Conservation (phyloP, 2,113 vertebrate species). For the Syngnathus typhle region DNA sequence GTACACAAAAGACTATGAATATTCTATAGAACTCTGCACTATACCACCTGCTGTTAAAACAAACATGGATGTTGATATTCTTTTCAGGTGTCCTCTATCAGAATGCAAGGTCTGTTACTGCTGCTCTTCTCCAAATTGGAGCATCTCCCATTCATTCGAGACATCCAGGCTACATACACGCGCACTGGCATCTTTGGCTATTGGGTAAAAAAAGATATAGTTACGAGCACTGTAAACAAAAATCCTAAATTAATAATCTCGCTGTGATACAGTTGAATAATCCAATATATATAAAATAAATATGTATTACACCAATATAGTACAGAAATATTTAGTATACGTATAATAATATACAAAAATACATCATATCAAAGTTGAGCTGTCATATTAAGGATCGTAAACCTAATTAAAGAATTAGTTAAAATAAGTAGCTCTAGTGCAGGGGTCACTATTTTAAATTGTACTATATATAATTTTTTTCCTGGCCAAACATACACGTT, state of each 20-base stretch:
- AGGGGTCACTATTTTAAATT: no score
- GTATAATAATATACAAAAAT: neutral
- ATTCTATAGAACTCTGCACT: neutral
- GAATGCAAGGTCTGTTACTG: conserved; percentile 91
- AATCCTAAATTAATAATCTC: neutral
- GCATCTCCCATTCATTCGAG: conserved; percentile 83
- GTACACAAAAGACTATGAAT: conserved; percentile 54
- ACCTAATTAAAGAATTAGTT: neutral
- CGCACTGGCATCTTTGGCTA: conserved; percentile 89
- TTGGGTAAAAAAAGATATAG: conserved; percentile 76
- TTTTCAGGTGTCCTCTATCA: conserved; percentile 80
- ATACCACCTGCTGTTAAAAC: neutral
- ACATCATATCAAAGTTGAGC: neutral
- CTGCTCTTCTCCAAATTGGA: conserved; percentile 80
- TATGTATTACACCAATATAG: neutral
- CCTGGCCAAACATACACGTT: no score
- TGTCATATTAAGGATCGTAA: neutral
- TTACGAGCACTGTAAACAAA: neutral
- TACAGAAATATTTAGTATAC: no score
- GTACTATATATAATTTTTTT: no score
- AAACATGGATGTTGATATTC: neutral
- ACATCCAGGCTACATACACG: conserved; percentile 79
- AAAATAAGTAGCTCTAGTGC: neutral
- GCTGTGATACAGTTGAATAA: neutral
- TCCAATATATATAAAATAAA: neutral